Conservation (phyloP, 2,797 vertebrate species). For the Tiaroga cobitis region DNA sequence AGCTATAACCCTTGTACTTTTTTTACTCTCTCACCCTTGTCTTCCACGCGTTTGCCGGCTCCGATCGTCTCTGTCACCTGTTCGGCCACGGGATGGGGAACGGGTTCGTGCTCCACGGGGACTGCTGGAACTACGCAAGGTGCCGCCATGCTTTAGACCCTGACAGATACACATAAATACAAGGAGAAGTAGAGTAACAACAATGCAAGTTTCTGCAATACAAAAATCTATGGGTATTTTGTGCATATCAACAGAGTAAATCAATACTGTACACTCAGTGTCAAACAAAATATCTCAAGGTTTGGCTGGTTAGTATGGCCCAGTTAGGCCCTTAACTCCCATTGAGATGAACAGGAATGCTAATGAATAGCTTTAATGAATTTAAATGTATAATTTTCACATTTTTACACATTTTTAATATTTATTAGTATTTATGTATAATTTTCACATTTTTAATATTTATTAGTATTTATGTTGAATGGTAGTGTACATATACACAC, state of each 20-base stretch:
- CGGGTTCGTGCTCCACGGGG: slow-evolving; percentile 89
- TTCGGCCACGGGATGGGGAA: slow-evolving; percentile 87
- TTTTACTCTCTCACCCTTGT: slow-evolving; percentile 78
- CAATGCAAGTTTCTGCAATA: no score
- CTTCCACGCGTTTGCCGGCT: slow-evolving; percentile 84
- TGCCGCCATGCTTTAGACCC: slow-evolving; percentile 86
- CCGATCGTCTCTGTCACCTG: slow-evolving; percentile 86
- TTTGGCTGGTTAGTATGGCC: not conserved
- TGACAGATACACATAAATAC: slow-evolving; percentile 62
- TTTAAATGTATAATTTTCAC: not conserved
- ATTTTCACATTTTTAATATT: not conserved
- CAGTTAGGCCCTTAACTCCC: not conserved
- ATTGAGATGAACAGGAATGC: not conserved
- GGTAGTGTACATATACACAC: not conserved
- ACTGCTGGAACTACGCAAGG: slow-evolving; percentile 90
- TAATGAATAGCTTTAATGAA: not conserved
- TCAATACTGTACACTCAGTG: not conserved
- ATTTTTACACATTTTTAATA: not conserved
- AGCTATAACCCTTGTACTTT: not conserved
- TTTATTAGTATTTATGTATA: not conserved
- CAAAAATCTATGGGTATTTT: not conserved
- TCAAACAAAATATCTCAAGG: not conserved
- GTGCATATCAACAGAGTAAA: not conserved
- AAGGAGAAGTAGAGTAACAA: not conserved
- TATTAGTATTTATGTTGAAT: not conserved